Conservation (phyloP, 1,140 invertebrate species). For the Dysdera silvatica region DNA sequence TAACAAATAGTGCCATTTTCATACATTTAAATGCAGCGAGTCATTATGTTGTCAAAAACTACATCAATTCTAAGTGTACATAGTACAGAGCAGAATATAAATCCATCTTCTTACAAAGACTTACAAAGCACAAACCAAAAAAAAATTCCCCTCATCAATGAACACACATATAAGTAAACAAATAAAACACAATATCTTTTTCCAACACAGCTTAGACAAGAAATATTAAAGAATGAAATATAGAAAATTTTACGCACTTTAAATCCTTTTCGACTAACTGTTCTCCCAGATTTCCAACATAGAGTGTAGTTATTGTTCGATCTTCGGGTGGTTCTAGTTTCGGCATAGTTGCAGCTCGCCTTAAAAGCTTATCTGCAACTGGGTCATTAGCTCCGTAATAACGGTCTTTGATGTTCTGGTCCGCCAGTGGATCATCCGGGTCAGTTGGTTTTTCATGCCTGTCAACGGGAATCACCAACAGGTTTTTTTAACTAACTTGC, state of each 20-base stretch:
- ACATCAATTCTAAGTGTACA: no score
- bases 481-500: no score
- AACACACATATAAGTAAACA: no score
- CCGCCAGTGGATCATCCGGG: conserved; percentile 96
- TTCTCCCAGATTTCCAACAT: conserved; percentile 86
- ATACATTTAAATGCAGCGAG: no score
- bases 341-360: conserved; percentile 85
- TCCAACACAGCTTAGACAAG: neutral
- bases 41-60: no score
- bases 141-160: no score
- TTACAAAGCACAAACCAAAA: no score
- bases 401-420: conserved; percentile 98
- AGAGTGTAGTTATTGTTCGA: conserved; percentile 89
- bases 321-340: conserved; percentile 92
- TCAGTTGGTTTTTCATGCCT: conserved; percentile 98
- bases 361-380: conserved; percentile 94
- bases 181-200: no score
- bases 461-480: no score
- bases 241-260: conserved; percentile 46
- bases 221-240: neutral
- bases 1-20: no score
- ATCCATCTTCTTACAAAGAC: no score
- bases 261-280: conserved; percentile 83
- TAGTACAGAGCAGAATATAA: no score
- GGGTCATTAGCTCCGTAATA: conserved; percentile 99